Evolutionary conservation across 2,113 vertebrate species (phyloP).

Genomic region (Rhinoptilus africanus): DNA sequence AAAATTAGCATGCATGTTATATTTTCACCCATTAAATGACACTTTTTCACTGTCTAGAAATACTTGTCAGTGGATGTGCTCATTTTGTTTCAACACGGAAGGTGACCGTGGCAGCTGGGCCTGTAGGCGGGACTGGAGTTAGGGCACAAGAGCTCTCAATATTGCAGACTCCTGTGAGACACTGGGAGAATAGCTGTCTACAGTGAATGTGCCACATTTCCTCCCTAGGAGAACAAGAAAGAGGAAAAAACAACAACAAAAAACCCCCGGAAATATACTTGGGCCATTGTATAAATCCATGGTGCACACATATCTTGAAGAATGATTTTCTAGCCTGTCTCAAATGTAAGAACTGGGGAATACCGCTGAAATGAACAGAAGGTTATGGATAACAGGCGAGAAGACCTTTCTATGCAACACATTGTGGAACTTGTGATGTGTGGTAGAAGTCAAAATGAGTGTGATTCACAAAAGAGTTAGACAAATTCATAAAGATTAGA

Average conservation of each 20-base stretch:
- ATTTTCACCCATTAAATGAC: not conserved
- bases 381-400: not conserved
- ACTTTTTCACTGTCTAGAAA: not conserved
- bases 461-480: not conserved
- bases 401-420: not conserved
- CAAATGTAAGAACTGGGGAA: not conserved
- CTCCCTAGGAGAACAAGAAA: not conserved
- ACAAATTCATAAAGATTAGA: not conserved
- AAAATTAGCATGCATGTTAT: not conserved
- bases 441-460: not conserved
- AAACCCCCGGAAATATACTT: not conserved
- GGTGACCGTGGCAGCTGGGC: not conserved
- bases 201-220: not conserved
- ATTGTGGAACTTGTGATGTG: not conserved
- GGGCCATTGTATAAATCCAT: not conserved
- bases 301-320: not conserved
- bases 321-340: not conserved
- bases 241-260: not conserved
- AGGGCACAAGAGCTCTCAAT: not conserved
- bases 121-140: not conserved
- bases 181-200: not conserved
- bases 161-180: rapidly evolving
- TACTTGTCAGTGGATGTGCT: not conserved
- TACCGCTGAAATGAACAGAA: not conserved
- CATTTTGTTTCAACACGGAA: not conserved